Conservation (phyloP, 2,113 vertebrate species). For the Psilopogon haemacephalus region DNA sequence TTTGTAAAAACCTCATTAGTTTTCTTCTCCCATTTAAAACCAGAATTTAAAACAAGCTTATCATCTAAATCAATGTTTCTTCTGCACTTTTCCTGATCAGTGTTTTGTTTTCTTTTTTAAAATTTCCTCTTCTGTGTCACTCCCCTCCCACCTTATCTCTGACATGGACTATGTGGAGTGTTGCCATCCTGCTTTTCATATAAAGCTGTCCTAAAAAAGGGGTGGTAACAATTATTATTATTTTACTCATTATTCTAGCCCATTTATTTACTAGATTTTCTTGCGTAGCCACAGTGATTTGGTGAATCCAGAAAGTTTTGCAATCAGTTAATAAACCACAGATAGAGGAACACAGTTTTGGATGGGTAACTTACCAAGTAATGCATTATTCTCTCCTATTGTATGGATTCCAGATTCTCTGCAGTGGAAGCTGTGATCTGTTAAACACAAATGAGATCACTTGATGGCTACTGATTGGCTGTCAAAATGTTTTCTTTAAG, state of each 20-base stretch:
- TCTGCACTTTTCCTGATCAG: background rate
- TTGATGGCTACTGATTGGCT: slow-evolving; percentile 13
- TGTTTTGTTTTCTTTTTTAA: too few species aligned
- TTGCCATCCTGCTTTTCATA: background rate
- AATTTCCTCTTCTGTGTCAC: accelerated
- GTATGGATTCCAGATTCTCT: background rate
- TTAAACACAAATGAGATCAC: background rate
- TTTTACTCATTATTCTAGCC: background rate
- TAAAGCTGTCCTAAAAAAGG: background rate
- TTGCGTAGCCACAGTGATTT: background rate
- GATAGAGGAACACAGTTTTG: background rate
- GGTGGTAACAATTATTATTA: background rate
- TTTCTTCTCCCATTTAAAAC: background rate
- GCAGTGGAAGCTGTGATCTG: background rate
- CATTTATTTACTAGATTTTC: background rate
- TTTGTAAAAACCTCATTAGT: background rate
- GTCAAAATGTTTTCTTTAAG: slow-evolving; percentile 22
- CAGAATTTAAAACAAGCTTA: background rate
- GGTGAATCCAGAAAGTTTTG: background rate
- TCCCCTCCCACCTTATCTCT: accelerated
- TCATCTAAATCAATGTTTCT: background rate
- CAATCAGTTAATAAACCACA: background rate
- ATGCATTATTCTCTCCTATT: background rate
- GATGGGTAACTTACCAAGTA: background rate
- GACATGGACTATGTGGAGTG: background rate